Base-by-base conservation (phyloP, 2,113 vertebrate genomes). In the Anarhynchus alexandrinus region DNA sequence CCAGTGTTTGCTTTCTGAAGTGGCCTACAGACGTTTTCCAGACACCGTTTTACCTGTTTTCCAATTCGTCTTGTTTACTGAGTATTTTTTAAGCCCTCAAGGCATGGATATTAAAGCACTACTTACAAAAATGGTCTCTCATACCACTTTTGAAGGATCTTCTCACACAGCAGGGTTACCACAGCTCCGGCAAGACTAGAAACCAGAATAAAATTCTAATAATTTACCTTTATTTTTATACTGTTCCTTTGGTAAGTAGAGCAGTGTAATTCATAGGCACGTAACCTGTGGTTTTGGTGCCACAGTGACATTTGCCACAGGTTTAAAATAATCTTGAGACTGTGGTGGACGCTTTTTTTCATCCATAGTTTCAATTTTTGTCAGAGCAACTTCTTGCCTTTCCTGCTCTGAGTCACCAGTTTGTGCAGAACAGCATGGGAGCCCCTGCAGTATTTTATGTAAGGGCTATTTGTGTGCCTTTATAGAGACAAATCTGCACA, bases 181-280 rank as follows among this genome's bases (percentile, higher is more conserved):
- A 78, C 23, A 5, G 14, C 16, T 79, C 61, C 23, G 4, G 25
- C 17, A 23, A 45, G 43, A 74, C 49, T 42, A 73, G 71, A 64
- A 87, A 87, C 49, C 66, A 87, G 77, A 85, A 87, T 80, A 80
- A 82, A 85, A 78, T 82, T 52, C 42, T 85, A 82, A 59, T 93
- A 76, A 64, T 96, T 90, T 77, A 52, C 18, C 32, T 67, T 85
- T 82, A 80, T 95, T 96, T 97, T 96, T 95, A 49, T 86, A 79
- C n/a, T 42, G 13, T 64, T 74, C 36, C 64, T 82, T 80, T 85
- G 55, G 58, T 85, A 96, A 96, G 77, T 22, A 95, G 57, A 90
- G 51, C 36, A 82, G 64, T 58, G 90, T 20, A 79, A 47, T 93
- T 95, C 90, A 55, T n/a, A 67, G 61, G 57, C 83, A 72, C 25